Evolutionary conservation across 2,888 invertebrate genomes (phyloP).

Genomic region (Epinotia ramella): DNA sequence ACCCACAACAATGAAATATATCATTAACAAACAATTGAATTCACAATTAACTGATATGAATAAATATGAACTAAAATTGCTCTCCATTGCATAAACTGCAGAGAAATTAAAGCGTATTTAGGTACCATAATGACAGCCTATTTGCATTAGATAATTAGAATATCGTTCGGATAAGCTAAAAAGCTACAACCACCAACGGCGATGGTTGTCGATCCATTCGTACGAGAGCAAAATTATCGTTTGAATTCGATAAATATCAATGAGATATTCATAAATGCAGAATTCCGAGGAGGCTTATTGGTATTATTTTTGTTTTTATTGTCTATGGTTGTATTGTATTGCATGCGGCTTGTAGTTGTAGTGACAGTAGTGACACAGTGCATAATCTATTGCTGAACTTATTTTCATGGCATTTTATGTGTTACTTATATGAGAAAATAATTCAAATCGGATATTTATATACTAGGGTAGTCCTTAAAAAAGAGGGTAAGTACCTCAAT

Average conservation of each 20-base stretch:
- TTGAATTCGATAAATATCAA: not conserved
- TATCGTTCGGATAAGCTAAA: not conserved
- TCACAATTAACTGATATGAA: too few species aligned
- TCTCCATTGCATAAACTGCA: not conserved
- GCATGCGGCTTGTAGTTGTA: not conserved
- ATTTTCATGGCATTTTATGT: not conserved
- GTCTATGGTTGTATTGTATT: not conserved
- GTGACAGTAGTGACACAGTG: not conserved
- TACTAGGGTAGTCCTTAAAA: too few species aligned
- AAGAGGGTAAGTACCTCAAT: too few species aligned
- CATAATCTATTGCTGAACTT: not conserved
- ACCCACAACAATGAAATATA: too few species aligned
- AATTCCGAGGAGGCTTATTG: not conserved
- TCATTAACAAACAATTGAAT: too few species aligned
- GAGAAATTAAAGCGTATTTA: not conserved
- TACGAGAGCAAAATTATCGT: not conserved
- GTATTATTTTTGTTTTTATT: not conserved
- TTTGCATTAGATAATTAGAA: not conserved
- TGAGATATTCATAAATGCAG: not conserved
- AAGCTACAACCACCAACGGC: not conserved
- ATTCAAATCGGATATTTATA: too few species aligned
- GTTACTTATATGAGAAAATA: too few species aligned
- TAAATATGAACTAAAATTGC: not conserved
- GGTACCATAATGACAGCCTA: not conserved
- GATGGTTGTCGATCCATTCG: not conserved